Evolutionary conservation across 2,888 invertebrate genomes (phyloP), one percentile per base, ranked within the genome.

Genomic region (Lasioglossum calceatum): DNA sequence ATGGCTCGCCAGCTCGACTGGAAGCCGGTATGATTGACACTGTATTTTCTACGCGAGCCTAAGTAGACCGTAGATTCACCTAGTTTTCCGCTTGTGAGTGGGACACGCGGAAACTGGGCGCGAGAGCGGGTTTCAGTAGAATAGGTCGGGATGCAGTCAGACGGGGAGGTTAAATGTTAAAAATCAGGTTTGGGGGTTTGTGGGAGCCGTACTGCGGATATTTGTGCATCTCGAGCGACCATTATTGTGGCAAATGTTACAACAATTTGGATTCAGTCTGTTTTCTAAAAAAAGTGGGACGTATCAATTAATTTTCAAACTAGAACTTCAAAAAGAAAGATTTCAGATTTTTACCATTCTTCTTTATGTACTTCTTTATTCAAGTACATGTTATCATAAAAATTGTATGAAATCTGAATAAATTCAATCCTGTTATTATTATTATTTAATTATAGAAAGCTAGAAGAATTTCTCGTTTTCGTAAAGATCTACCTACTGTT

Each of bases 21-120:
- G 92, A 94, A 88, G 89, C 93, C 92, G 94, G 94, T 94, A 94
- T 90, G 94, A 79, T 84, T 82, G 54, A 54, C 10, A n/a, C 54
- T 3, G 23, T 54, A 54, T 23, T 54, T 8, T 54, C 54, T 54
- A 54, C 10, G 54, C 10, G 10, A 54, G n/a, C n/a, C 54, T 54
- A 54, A 54, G 23, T n/a, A 54, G 54, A 54, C 23, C 54, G 23
- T 54, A 54, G 67, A 67, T 36, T 36, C 14, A 58, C 39, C 14
- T 64, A 42, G n/a, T 61, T 61, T 14, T 14, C 36, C 19, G 54
- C 36, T 58, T 14, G 27, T 1, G 5, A 27, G 61, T 14, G 27
- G 61, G 14, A 61, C 61, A 61, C 61, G 61, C 61, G 61, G 27
- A 61, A 27, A 61, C 61, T 61, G 27, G 27, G 61, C 5, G 14